A percentile compares a stretch with the other conserved stretches of the same genome.
These are phyloP conservation scores for Pristionchus mayeri DNA, from an alignment of 2,888 invertebrate genomes.

Conservation along the genomic window DNA sequence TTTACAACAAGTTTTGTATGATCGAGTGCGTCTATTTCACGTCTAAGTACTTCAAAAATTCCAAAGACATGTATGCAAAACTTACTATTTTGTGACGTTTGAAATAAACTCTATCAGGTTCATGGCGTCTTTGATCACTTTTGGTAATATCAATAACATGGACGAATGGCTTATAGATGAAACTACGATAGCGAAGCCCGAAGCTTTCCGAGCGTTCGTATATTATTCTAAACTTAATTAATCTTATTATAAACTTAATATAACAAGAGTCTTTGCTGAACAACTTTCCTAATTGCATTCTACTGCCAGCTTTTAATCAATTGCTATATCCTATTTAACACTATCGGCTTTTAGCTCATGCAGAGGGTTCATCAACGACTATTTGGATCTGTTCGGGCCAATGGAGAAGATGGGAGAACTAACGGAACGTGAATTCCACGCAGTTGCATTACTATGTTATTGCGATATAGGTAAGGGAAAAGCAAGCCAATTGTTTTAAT, in stretches of 20 bases:
- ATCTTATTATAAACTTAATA: no score
- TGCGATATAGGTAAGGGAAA: conserved; percentile 19
- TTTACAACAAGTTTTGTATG: not conserved
- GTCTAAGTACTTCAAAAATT: not conserved
- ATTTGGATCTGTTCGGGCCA: not conserved
- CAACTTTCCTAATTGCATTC: no score
- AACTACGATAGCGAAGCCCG: not conserved
- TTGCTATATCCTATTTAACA: no score
- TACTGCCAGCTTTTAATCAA: no score
- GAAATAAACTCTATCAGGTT: not conserved
- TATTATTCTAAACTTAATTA: not conserved
- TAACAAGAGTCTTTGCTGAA: no score
- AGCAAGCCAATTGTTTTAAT: no score
- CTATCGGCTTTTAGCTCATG: not conserved
- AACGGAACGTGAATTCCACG: not conserved
- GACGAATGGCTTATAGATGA: not conserved
- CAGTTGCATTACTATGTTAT: not conserved
- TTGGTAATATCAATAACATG: not conserved
- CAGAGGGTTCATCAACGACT: not conserved
- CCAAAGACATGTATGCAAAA: not conserved
- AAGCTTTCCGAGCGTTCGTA: not conserved
- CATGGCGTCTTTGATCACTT: not conserved
- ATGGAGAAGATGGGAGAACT: not conserved
- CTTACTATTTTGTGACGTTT: no score
- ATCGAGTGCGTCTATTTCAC: not conserved